Conservation (phyloP, 2,797 vertebrate genomes). For the Sorex maritimensis region DNA sequence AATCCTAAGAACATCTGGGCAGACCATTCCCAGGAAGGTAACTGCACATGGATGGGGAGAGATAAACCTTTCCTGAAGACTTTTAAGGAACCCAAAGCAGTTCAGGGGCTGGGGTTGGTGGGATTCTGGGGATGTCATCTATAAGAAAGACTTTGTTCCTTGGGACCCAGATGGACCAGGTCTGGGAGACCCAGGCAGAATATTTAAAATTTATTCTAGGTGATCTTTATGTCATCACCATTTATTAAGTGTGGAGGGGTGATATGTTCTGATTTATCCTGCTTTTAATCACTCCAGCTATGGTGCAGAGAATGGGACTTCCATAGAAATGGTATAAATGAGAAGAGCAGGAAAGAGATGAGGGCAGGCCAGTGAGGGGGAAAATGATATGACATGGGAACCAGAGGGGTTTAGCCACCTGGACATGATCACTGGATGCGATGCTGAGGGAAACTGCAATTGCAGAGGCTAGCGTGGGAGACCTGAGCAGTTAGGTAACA, state of each 20-base stretch:
- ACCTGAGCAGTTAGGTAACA: not conserved
- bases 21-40: not conserved
- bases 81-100: not conserved
- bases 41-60: not conserved
- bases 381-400: not conserved
- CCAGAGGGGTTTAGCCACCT: not conserved
- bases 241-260: not conserved
- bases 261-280: not conserved
- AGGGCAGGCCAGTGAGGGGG: not conserved
- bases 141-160: not conserved
- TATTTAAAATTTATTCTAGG: not conserved
- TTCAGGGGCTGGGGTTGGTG: not conserved
- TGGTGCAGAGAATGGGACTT: not conserved
- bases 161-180: rapidly evolving
- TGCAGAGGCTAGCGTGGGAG: too few species aligned
- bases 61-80: not conserved
- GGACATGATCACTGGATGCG: not conserved
- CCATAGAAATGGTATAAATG: not conserved
- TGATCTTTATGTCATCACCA: not conserved
- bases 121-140: not conserved
- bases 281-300: not conserved
- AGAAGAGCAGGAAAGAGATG: not conserved
- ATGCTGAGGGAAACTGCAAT: not conserved
- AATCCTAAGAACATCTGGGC: not conserved
- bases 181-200: not conserved